Evolutionary conservation across 2,113 vertebrate species (phyloP).

Genomic region (Actenoides lindsayi): DNA sequence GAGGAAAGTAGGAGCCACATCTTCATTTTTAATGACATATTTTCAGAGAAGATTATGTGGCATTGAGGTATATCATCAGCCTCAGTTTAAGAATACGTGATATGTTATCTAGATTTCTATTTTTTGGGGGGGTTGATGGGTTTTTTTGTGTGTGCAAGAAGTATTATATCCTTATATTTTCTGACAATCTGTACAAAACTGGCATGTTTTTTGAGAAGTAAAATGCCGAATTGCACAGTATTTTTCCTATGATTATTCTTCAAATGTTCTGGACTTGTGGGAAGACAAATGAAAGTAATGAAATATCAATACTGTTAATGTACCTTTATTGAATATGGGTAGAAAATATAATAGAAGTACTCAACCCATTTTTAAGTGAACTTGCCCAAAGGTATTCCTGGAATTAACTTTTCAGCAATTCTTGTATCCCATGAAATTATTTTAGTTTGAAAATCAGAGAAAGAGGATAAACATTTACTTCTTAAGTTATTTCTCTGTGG

Average conservation of each 20-base stretch:
- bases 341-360: not conserved
- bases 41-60: not conserved
- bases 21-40: constrained; percentile 51
- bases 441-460: not conserved
- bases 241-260: not conserved
- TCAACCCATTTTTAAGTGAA: not conserved
- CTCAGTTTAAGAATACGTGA: not conserved
- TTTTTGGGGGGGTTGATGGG: accelerated
- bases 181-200: not conserved
- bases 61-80: not conserved
- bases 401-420: not conserved
- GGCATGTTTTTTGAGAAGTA: not conserved
- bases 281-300: not conserved
- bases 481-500: not conserved
- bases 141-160: not conserved
- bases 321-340: not conserved
- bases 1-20: not conserved
- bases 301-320: not conserved
- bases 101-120: not conserved
- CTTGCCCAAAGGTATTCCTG: not conserved
- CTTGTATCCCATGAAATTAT: not conserved
- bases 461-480: not conserved
- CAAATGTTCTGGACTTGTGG: not conserved
- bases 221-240: not conserved
- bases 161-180: not conserved